Conservation (phyloP, 2,797 vertebrate species). For the Labeo calbasu region DNA sequence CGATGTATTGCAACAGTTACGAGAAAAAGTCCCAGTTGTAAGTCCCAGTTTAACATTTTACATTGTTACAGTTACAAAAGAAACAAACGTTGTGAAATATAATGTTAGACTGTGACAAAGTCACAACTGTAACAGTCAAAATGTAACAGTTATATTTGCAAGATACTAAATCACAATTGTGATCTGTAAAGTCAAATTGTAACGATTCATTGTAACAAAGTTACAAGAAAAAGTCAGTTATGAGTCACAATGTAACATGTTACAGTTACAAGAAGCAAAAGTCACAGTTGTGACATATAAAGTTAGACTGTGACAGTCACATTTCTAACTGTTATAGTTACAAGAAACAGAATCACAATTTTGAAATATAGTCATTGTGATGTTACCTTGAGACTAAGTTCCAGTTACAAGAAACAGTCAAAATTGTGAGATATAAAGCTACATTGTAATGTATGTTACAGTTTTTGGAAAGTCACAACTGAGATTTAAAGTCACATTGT, state of each 20-base stretch:
- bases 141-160: neutral
- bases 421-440: too few relatives aligned
- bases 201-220: neutral
- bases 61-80: neutral
- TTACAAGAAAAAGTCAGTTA: neutral
- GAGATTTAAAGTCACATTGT: neutral
- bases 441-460: too few relatives aligned
- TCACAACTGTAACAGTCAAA: neutral
- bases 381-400: too few relatives aligned
- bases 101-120: neutral
- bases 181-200: neutral
- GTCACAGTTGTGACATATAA: too few relatives aligned
- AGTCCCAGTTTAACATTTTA: neutral
- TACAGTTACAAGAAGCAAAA: neutral
- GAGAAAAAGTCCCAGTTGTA: neutral
- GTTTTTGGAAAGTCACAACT: too few relatives aligned
- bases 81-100: neutral
- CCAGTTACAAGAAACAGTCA: too few relatives aligned
- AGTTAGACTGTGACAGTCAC: neutral
- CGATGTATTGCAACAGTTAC: neutral
- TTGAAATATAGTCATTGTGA: too few relatives aligned
- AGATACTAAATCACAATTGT: neutral
- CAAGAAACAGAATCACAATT: too few relatives aligned
- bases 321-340: too few relatives aligned
- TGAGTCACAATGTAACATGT: neutral